Base-by-base conservation (phyloP, 2,888 invertebrate genomes). In the Latrodectus hesperus region DNA sequence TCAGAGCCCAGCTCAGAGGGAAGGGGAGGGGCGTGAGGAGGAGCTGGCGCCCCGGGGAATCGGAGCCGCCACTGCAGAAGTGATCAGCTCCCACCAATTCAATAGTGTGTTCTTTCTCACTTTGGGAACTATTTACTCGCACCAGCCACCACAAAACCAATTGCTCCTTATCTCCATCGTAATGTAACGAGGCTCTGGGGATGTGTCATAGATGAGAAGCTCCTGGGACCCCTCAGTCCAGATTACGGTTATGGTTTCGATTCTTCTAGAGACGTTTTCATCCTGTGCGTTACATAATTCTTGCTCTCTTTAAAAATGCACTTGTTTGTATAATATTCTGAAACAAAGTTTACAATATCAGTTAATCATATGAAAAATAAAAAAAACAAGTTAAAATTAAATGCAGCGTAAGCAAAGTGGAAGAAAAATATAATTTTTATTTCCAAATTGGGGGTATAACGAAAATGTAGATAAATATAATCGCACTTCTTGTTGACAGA, bases 101-200 rank as follows among this genome's bases (percentile, higher is more conserved):
- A 86, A 86, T 86, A 79, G 85, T 76, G 38, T 38, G 80, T 84
- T 78, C 84, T 72, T 78, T 68, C 85, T 75, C 85, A 80, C 80
- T 86, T 86, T 64, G 75, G 64, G 80, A 70, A 86, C 85, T 86
- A 86, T 86, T 86, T 86, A 86, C 76, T 71, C 53, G 76, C 85
- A 60, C 71, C 65, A 51, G 68, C 75, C 79, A 67, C 85, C 64
- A 51, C 75, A 65, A 86, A 86, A 80, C 85, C 85, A 86, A 86
- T 86, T 86, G 80, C 85, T 86, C 75, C 85, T 86, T 80, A 80
- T 86, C 85, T 86, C 85, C 85, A 86, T 86, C 85, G 73, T n/a
- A 75, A 65, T 80, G 85, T 80, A 86, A 86, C 85, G 85, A 86
- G 85, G 85, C 85, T 65, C 85, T 86, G 65, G 85, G 85, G 85